Evolutionary conservation across 2,888 invertebrate species (phyloP).

Genomic region (Drosophila birchii): DNA sequence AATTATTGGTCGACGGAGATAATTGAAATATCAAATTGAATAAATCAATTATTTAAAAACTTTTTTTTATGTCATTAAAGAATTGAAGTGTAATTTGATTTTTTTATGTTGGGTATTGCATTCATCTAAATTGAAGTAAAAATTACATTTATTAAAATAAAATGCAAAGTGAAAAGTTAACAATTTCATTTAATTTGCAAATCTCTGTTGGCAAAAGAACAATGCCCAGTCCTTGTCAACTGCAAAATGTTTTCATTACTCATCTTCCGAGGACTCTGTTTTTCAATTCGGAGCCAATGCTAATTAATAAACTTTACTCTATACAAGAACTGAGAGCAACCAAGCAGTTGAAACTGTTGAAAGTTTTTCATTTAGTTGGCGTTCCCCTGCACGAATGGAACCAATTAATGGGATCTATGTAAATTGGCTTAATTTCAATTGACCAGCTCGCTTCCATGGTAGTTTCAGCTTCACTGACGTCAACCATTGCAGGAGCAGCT

Average conservation of each 20-base stretch:
- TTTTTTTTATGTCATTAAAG: background rate
- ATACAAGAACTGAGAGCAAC: background rate
- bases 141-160: background rate
- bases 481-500: slow-evolving; percentile 9
- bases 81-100: background rate
- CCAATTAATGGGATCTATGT: slow-evolving; percentile 47
- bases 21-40: slow-evolving; percentile 33
- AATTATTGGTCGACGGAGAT: slow-evolving; percentile 16
- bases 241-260: slow-evolving; percentile 7
- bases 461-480: slow-evolving; percentile 38
- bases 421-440: slow-evolving; percentile 61
- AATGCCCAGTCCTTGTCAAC: background rate
- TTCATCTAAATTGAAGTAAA: background rate
- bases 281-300: slow-evolving; percentile 5
- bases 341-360: slow-evolving; percentile 14
- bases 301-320: slow-evolving; percentile 49
- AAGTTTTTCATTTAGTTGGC: slow-evolving; percentile 16
- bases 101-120: background rate
- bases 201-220: background rate
- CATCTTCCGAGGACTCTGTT: background rate
- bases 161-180: background rate
- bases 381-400: slow-evolving; percentile 40
- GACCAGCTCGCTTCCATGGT: slow-evolving; percentile 29
- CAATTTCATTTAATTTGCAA: background rate
- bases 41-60: slow-evolving; percentile 8